Evolutionary conservation across 2,888 invertebrate genomes (phyloP).

Genomic region (Trissoscelio sp.): DNA sequence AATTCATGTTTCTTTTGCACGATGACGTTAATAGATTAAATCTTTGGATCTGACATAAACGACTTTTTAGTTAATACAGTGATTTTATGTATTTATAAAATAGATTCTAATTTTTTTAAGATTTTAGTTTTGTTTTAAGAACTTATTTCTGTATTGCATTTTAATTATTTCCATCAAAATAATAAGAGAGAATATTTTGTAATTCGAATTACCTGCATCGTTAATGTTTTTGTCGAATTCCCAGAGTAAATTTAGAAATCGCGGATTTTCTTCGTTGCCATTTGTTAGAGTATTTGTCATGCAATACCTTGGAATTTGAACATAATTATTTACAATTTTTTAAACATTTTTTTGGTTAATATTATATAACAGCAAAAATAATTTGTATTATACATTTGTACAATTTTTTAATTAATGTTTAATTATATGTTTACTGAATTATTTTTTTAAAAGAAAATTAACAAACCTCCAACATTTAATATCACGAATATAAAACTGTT

Average conservation of each 20-base stretch:
- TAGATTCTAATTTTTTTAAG: neutral
- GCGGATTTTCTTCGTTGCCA: slow-evolving; percentile 18
- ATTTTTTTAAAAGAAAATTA: neutral
- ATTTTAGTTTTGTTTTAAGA: slow-evolving; percentile 18
- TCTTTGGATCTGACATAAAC: neutral
- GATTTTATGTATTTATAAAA: neutral
- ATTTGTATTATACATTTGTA: too few species aligned
- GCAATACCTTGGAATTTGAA: slow-evolving; percentile 57
- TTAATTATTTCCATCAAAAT: neutral
- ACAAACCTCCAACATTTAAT: slow-evolving; percentile 59
- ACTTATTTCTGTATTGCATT: neutral
- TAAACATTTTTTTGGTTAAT: neutral
- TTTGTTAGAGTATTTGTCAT: slow-evolving; percentile 24
- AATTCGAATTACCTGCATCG: slow-evolving; percentile 39
- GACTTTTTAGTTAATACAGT: slow-evolving; percentile 17
- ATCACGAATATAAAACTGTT: slow-evolving; percentile 39
- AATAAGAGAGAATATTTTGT: neutral
- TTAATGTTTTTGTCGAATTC: slow-evolving; percentile 42
- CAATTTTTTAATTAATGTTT: too few species aligned
- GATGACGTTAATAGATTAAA: slow-evolving; percentile 18
- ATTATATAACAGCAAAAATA: too few species aligned
- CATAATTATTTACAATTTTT: slow-evolving; percentile 1
- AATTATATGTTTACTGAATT: neutral
- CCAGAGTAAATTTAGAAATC: slow-evolving; percentile 52
- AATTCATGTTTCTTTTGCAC: slow-evolving; percentile 9